Base-by-base conservation (phyloP, 2,888 invertebrate genomes). In the Athripsodes cinereus region DNA sequence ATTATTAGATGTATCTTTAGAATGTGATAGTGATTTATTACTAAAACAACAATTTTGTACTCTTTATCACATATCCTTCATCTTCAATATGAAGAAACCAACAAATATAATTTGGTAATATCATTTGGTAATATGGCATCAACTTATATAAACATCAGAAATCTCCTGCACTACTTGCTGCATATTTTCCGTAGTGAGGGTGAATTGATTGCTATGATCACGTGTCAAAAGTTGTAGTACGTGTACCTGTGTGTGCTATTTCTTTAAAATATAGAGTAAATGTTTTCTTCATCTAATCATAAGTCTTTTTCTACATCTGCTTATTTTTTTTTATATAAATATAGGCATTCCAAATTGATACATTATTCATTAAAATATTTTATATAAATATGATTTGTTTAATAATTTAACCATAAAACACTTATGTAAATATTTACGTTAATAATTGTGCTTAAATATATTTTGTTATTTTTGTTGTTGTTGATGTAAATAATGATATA, bases 331-430 rank as follows among this genome's bases (percentile, higher is more conserved):
- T 50, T 48, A 48, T 44, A 48, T 6, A 50, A 6, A 50, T 50
- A 50, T 50, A 50, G 50, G 50, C 50, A 50, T 50, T 50, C 50
- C 5, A 50, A 50, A 50, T 26, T 50, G 50, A 50, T 50, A 50
- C n/a, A 50, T 22, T 26, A 22, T 22, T 50, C 8, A 20, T n/a
- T 22, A 11, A 50, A 50, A 22, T 22, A 50, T 50, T 50, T 50
- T 21, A 47, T 47, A 20, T 47, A 20, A 21, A 20, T 47, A 47
- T 20, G 21, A 47, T 47, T 47, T 21, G 21, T 19, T 47, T 47
- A 20, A 20, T 47, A 11, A 21, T 47, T 47, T 20, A 47, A 20
- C 20, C 47, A 19, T 47, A 20, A 20, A 19, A 20, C 21, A 47
- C 19, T 47, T 20, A 47, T 8, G 21, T 47, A 47, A 11, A 47